These are phyloP conservation scores for Pegoplata infirma DNA, from an alignment of 2,888 invertebrate species.

Conservation along the genomic window DNA sequence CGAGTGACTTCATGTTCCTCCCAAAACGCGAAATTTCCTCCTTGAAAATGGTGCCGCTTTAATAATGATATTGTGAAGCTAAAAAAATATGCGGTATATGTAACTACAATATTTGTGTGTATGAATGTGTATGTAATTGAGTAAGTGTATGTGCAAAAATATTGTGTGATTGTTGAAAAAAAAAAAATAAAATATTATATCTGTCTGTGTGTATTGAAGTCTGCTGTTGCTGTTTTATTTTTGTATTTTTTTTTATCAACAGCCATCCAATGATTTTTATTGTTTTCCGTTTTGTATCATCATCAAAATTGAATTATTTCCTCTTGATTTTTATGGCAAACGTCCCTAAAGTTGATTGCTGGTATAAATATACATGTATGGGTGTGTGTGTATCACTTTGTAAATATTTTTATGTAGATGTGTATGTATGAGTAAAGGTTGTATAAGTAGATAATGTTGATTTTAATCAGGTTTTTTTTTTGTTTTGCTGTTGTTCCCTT, in stretches of 20 bases:
- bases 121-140: neutral
- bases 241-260: conserved; percentile 17
- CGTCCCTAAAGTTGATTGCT: conserved; percentile 49
- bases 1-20: no score
- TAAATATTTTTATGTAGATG: neutral
- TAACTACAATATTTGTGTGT: conserved; percentile 4
- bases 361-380: neutral
- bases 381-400: neutral
- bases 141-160: neutral
- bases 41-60: neutral
- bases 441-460: conserved; percentile 40
- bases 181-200: no score
- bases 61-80: conserved; percentile 29
- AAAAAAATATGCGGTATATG: no score
- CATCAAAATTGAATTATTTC: conserved; percentile 63
- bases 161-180: neutral
- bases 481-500: no score
- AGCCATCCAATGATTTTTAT: conserved; percentile 58
- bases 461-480: conserved; percentile 55
- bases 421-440: neutral
- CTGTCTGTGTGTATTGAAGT: conserved; percentile 18
- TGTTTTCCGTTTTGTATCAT: conserved; percentile 61
- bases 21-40: no score
- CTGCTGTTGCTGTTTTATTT: conserved; percentile 1
- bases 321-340: conserved; percentile 57